phyloP scores from a whole-genome alignment of 2,113 vertebrate species.

The Coreoperca whiteheadi region DNA sequence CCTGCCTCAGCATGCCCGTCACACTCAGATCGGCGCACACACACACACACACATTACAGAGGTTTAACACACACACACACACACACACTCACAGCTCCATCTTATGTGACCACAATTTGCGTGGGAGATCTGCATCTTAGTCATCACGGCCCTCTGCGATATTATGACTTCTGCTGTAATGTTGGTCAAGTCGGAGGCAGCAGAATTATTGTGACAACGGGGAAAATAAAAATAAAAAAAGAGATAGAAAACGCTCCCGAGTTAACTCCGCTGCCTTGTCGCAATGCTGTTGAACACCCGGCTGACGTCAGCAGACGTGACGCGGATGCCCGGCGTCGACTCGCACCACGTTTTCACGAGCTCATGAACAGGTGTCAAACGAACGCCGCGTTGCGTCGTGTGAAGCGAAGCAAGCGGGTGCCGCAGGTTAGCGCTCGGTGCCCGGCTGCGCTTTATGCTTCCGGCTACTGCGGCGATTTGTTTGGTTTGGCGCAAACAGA shows the following conservation, averaged over 20 bases:
- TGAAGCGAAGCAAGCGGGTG: too few species aligned
- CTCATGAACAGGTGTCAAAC: too few species aligned
- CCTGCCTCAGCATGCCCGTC: background rate
- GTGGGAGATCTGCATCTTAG: slow-evolving; percentile 63
- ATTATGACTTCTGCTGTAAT: slow-evolving; percentile 50
- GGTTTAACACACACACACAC: background rate
- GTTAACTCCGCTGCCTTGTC: background rate
- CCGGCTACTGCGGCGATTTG: slow-evolving; percentile 6
- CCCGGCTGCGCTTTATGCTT: background rate
- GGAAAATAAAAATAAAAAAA: too few species aligned
- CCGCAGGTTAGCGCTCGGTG: too few species aligned
- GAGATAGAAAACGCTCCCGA: background rate
- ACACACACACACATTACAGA: background rate
- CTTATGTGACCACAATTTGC: slow-evolving; percentile 46
- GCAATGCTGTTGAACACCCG: background rate
- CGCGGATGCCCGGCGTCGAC: too few species aligned
- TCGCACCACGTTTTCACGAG: too few species aligned
- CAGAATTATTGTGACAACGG: background rate
- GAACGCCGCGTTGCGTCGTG: fast-evolving
- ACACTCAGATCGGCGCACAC: background rate
- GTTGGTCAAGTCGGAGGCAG: slow-evolving; percentile 2
- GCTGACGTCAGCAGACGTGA: background rate
- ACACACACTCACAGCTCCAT: slow-evolving; percentile 8
- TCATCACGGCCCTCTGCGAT: slow-evolving; percentile 42
- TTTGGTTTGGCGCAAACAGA: slow-evolving; percentile 18